Evolutionary conservation across 37 sponge, comb jelly and placozoan genomes (phyloP).

Genomic region (Cladorhizidae sp.): DNA sequence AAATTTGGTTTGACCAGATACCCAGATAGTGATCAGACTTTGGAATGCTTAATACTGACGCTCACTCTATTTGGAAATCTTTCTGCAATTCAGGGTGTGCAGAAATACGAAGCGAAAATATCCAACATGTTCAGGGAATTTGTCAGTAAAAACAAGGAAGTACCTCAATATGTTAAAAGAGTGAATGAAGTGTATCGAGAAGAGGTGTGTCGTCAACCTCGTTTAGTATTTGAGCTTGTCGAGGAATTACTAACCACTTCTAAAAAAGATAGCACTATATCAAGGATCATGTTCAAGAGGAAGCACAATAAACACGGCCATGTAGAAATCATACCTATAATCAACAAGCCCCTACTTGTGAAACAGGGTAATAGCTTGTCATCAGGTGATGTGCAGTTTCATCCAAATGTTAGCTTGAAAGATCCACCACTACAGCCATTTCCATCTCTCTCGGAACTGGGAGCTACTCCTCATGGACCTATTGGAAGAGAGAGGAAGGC

Average conservation of each 20-base stretch:
- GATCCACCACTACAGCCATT: too few species aligned
- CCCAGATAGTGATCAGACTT: constrained; percentile 8
- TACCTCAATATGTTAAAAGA: not conserved
- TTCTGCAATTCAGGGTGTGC: not conserved
- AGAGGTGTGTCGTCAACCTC: too few species aligned
- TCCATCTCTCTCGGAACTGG: too few species aligned
- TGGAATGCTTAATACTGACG: constrained; percentile 39
- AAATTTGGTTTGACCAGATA: constrained; percentile 26
- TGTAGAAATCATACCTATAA: not conserved
- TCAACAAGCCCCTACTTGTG: too few species aligned
- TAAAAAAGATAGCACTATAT: not conserved
- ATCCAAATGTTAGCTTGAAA: too few species aligned
- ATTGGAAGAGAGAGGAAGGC: too few species aligned
- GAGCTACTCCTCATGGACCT: too few species aligned
- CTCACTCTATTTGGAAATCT: constrained; percentile 62
- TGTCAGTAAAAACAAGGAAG: not conserved
- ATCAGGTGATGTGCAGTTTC: too few species aligned
- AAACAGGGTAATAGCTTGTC: too few species aligned
- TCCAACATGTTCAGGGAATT: not conserved
- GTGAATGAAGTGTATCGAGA: too few species aligned
- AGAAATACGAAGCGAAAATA: not conserved
- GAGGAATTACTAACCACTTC: not conserved
- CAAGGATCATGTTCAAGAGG: not conserved
- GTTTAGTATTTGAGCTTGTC: not conserved
- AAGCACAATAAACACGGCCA: not conserved